Evolutionary conservation across 2,888 invertebrate species (phyloP).

Genomic region (Trichacis sp.): DNA sequence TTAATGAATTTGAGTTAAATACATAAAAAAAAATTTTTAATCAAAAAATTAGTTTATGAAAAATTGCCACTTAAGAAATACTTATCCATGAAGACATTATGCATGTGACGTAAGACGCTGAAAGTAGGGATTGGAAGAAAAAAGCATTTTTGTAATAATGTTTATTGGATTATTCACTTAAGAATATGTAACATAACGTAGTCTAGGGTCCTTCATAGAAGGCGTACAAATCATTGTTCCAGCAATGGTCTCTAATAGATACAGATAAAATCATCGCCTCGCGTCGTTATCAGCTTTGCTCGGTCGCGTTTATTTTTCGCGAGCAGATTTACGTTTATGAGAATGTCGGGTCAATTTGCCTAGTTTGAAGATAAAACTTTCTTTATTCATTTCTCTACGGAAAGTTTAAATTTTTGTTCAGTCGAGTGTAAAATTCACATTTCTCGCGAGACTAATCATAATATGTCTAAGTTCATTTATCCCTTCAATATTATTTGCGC

Average conservation of each 20-base stretch:
- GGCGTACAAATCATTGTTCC: slow-evolving; percentile 67
- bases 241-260: slow-evolving; percentile 63
- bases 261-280: slow-evolving; percentile 61
- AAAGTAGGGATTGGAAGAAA: background rate
- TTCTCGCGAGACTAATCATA: no score
- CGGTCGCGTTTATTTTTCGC: slow-evolving; percentile 20
- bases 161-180: slow-evolving; percentile 66
- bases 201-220: slow-evolving; percentile 65
- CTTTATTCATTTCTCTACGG: slow-evolving; percentile 28
- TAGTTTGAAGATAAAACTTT: slow-evolving; percentile 38
- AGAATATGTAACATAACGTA: slow-evolving; percentile 63
- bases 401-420: slow-evolving; percentile 33
- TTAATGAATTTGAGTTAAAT: no score
- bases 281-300: slow-evolving; percentile 25
- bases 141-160: slow-evolving; percentile 48
- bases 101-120: no score
- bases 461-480: no score
- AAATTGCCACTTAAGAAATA: no score
- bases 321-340: slow-evolving; percentile 30
- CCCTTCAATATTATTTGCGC: slow-evolving; percentile 6
- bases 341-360: slow-evolving; percentile 37
- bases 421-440: slow-evolving; percentile 30
- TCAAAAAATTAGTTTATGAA: no score
- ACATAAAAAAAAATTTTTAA: no score
- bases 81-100: no score